Evolutionary conservation across 1,140 invertebrate genomes (phyloP).

Genomic region (Thaumetopoea pityocampa): DNA sequence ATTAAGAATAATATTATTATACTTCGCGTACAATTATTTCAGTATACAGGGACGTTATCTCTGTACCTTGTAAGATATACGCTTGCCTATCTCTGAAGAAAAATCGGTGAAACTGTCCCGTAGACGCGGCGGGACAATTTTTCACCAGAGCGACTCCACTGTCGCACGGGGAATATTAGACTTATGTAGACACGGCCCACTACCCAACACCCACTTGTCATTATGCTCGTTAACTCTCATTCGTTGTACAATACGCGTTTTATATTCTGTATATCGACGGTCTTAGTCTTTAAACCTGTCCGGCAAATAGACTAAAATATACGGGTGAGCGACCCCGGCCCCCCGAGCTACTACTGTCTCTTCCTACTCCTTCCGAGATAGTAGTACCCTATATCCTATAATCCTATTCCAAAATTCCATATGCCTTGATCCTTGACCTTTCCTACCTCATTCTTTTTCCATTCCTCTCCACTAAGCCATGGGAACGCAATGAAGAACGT

Average conservation of each 20-base stretch:
- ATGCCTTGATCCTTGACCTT: too few species aligned
- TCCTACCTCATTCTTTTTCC: too few species aligned
- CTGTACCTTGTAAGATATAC: slow-evolving; percentile 25
- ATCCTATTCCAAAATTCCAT: too few species aligned
- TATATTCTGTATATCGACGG: slow-evolving; percentile 3
- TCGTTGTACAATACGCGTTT: too few species aligned
- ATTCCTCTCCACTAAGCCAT: too few species aligned
- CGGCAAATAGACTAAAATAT: neutral
- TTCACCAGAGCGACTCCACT: slow-evolving; percentile 22
- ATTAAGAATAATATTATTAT: too few species aligned
- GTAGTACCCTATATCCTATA: too few species aligned
- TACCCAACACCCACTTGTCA: slow-evolving; percentile 4
- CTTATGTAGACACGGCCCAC: slow-evolving; percentile 16
- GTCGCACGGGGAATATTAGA: slow-evolving; percentile 24
- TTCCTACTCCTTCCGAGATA: too few species aligned
- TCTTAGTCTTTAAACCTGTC: neutral
- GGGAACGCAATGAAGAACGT: too few species aligned
- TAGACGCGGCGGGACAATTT: slow-evolving; percentile 31
- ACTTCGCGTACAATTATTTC: slow-evolving; percentile 22
- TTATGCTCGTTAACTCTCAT: slow-evolving; percentile 14
- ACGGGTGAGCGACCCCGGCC: too few species aligned
- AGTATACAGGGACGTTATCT: slow-evolving; percentile 26
- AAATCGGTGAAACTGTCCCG: slow-evolving; percentile 31
- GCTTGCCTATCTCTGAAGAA: slow-evolving; percentile 32
- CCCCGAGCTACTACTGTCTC: too few species aligned